Percentiles rank a stretch among this genome's conserved stretches.
phyloP scores from a whole-genome alignment of 2,113 vertebrate genomes.

The Cygnus atratus region DNA sequence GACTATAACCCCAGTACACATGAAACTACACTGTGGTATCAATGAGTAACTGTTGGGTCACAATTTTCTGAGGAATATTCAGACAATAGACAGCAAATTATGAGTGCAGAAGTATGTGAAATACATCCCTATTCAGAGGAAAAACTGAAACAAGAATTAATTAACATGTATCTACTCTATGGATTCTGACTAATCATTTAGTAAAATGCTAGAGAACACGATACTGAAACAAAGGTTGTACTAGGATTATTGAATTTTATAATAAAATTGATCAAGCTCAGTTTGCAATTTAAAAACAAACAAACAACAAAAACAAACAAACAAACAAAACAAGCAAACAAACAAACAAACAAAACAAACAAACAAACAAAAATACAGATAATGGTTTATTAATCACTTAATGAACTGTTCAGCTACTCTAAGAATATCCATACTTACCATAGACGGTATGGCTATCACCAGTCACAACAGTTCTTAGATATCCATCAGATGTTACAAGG shows the following conservation, averaged over 20 bases:
- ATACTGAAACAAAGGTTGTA: neutral
- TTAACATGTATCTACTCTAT: neutral
- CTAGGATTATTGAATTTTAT: neutral
- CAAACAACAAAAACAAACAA: neutral
- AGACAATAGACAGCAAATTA: neutral
- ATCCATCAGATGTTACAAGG: neutral
- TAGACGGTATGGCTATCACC: neutral
- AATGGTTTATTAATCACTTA: neutral
- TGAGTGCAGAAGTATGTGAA: neutral
- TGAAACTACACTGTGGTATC: neutral
- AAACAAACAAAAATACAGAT: neutral
- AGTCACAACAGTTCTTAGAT: neutral
- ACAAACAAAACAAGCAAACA: too few species aligned
- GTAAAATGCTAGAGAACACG: neutral
- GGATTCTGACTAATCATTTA: neutral
- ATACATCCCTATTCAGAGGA: neutral
- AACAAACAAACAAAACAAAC: neutral
- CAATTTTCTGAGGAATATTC: neutral
- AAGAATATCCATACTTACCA: constrained; percentile 31
- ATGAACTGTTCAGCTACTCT: neutral
- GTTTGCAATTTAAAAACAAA: neutral
- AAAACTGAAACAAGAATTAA: neutral
- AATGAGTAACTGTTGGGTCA: neutral
- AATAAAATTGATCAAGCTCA: neutral
- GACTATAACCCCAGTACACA: neutral